Evolutionary conservation across 2,797 vertebrate genomes (phyloP).

Genomic region (Silurus aristotelis): DNA sequence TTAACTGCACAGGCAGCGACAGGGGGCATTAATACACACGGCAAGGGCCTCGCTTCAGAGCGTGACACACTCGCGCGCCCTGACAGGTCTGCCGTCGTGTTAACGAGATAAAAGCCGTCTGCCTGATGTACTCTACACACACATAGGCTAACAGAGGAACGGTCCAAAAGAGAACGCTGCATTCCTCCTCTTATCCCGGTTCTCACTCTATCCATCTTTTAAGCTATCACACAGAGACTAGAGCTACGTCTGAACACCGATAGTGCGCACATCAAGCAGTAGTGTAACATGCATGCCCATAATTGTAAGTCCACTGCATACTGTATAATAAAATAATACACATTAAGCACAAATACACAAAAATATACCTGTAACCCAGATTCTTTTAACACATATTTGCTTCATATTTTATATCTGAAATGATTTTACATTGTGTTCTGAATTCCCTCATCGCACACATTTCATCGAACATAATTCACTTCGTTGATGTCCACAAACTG

Average conservation of each 20-base stretch:
- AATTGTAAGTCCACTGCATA: not conserved
- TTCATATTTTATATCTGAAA: not conserved
- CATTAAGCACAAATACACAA: not conserved
- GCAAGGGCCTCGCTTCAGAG: conserved; percentile 51
- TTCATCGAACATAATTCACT: not conserved
- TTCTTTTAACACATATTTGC: not conserved
- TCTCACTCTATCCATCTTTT: conserved; percentile 39
- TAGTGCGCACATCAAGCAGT: not conserved
- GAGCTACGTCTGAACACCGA: not conserved
- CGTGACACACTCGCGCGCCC: conserved; percentile 43
- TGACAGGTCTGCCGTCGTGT: conserved; percentile 54
- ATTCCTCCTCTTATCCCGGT: conserved; percentile 25
- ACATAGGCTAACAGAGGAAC: conserved; percentile 30
- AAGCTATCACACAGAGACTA: conserved; percentile 17
- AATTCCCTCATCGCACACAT: not conserved
- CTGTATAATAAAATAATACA: too few species aligned
- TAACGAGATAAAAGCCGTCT: conserved; percentile 59
- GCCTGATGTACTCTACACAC: conserved; percentile 47
- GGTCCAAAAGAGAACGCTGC: conserved; percentile 20
- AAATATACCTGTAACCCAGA: not conserved
- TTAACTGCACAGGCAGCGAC: conserved; percentile 51
- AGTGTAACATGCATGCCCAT: not conserved
- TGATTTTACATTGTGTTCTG: too few species aligned
- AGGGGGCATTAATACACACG: conserved; percentile 61
- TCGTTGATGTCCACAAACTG: not conserved